These are phyloP conservation scores for Picus viridis DNA, from an alignment of 2,797 vertebrate species.

Conservation along the genomic window DNA sequence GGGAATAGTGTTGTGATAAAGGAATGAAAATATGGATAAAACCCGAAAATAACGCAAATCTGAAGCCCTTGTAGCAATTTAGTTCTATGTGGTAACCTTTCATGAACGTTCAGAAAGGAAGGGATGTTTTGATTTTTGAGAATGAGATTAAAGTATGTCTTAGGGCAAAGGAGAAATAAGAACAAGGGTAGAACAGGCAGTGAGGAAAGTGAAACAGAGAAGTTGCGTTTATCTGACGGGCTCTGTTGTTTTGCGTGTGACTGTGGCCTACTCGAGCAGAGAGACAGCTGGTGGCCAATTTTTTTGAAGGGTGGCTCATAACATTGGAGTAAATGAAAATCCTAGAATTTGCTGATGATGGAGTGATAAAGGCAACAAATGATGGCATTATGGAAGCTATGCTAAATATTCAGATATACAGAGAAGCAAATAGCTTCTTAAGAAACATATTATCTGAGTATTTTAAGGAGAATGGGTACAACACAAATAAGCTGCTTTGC, in stretches of 20 bases:
- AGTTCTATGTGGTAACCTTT: background rate
- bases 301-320: background rate
- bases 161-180: background rate
- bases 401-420: background rate
- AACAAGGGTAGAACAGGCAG: background rate
- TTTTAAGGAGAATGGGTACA: background rate
- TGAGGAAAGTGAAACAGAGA: slow-evolving; percentile 18
- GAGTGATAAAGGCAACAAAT: background rate
- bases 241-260: background rate
- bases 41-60: background rate
- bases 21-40: background rate
- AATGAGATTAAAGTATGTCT: background rate
- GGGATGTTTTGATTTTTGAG: background rate
- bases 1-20: background rate
- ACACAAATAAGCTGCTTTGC: slow-evolving; percentile 27
- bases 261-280: slow-evolving; percentile 6
- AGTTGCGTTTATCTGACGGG: background rate
- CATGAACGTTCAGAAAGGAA: background rate
- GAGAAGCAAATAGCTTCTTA: background rate
- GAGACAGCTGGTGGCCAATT: slow-evolving; percentile 5
- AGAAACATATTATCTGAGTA: background rate
- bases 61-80: background rate
- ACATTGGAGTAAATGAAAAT: background rate
- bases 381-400: background rate
- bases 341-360: background rate